Percentiles rank a stretch among this genome's conserved stretches.
Conservation (phyloP, 2,888 invertebrate genomes). For the Atethmia centrago region DNA sequence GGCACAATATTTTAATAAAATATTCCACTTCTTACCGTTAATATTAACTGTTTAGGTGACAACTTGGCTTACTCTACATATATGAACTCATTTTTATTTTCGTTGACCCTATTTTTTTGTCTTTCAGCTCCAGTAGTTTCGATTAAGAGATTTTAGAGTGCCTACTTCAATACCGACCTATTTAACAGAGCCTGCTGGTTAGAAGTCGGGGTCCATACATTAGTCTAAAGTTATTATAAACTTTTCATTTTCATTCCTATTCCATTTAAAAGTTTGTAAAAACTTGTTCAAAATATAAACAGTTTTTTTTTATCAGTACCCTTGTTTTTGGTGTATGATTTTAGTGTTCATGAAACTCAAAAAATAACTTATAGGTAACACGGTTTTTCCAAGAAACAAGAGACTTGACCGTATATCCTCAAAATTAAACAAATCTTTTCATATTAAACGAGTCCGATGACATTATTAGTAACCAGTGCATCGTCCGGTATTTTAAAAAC, state of each 20-base stretch:
- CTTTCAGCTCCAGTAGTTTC: conserved; percentile 36
- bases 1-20: conserved; percentile 3
- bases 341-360: background rate
- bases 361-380: background rate
- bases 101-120: conserved; percentile 33
- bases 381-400: background rate
- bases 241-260: background rate
- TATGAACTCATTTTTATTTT: conserved; percentile 48
- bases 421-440: background rate
- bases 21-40: conserved; percentile 16
- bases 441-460: conserved; percentile 5
- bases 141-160: conserved; percentile 9
- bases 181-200: background rate
- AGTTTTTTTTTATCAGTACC: background rate
- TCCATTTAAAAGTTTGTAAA: background rate
- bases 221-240: background rate
- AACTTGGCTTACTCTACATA: conserved; percentile 43
- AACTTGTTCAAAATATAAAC: background rate
- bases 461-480: conserved; percentile 33
- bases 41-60: conserved; percentile 48
- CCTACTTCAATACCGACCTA: background rate
- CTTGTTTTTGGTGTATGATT: background rate
- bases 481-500: conserved; percentile 24
- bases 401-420: background rate
- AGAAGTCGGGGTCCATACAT: background rate